Conservation (phyloP, 2,888 invertebrate genomes). For the Oasisia sp. region DNA sequence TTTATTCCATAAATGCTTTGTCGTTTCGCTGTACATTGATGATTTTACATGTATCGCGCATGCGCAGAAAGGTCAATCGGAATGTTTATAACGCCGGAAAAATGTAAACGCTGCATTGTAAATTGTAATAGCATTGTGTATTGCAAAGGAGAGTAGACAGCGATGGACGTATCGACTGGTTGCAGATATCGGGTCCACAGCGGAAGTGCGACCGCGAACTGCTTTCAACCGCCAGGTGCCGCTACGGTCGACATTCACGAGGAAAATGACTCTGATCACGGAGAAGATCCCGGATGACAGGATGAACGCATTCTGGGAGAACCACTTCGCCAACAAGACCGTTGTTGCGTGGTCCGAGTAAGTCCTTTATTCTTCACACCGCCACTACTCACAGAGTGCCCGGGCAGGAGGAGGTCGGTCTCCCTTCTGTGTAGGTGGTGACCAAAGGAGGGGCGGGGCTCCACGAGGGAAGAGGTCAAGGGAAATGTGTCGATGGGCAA, state of each 20-base stretch:
- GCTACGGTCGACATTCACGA: neutral
- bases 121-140: too few relatives aligned
- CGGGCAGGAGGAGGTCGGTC: neutral
- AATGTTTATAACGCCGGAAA: too few relatives aligned
- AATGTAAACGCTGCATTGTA: too few relatives aligned
- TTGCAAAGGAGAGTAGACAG: too few relatives aligned
- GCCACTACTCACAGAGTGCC: neutral
- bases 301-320: slow-evolving; percentile 42
- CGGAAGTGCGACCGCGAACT: neutral
- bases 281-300: neutral
- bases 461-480: neutral
- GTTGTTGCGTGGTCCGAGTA: slow-evolving; percentile 41
- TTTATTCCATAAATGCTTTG: too few relatives aligned
- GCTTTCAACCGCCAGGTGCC: neutral
- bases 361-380: slow-evolving; percentile 21
- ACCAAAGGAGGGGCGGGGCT: neutral
- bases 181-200: neutral
- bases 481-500: neutral
- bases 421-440: neutral
- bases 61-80: too few relatives aligned
- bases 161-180: neutral
- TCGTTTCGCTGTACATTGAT: too few relatives aligned
- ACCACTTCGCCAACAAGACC: slow-evolving; percentile 39
- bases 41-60: too few relatives aligned
- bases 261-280: neutral